Base-by-base conservation (phyloP, 2,888 invertebrate species). In the Anthrax anthrax region DNA sequence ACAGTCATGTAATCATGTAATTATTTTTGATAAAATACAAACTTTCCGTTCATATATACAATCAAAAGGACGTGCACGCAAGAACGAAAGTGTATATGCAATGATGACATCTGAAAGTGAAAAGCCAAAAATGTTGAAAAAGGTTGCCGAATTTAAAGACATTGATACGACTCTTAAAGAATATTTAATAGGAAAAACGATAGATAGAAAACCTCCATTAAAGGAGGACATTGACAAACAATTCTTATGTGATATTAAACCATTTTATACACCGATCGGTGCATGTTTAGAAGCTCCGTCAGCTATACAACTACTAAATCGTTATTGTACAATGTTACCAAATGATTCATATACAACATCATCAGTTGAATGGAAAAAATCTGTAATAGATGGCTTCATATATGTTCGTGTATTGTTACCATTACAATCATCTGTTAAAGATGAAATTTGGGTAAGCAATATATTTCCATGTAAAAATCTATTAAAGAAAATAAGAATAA, bases 21-120 rank as follows among this genome's bases (percentile, higher is more conserved):
- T 92, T 17, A 76, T 83, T 43, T 86, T 81, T 60, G 87, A 89
- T 60, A 60, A 68, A 2, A 75, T 85, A 0, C 60, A 70, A 43
- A 81, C 84, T 56, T 86, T 85, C 55, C 72, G 87, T 42, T 81
- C 86, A 0, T 95, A 92, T 59, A 77, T 94, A 37, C 91, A 92
- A 65, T 85, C 89, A 50, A 90, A 91, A 75, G 91, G 77, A 2
- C 75, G 95, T 46, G 94, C 94, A 0, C 72, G 86, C n/a, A 72
- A 74, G 54, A 58, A 61, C 4, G 62, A 71, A 0, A 80, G 86
- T n/a, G 64, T 65, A 12, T 87, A 72, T 54, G 67, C 76, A 0
- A 64, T 84, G 19, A 60, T 84, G 56, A 54, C 77, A 0, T 59
- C 72, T 3, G 46, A 54, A 1, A 2, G 42, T 0, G 66, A 76